phyloP scores from a whole-genome alignment of 2,888 invertebrate genomes.

The Lycaena phlaeas region DNA sequence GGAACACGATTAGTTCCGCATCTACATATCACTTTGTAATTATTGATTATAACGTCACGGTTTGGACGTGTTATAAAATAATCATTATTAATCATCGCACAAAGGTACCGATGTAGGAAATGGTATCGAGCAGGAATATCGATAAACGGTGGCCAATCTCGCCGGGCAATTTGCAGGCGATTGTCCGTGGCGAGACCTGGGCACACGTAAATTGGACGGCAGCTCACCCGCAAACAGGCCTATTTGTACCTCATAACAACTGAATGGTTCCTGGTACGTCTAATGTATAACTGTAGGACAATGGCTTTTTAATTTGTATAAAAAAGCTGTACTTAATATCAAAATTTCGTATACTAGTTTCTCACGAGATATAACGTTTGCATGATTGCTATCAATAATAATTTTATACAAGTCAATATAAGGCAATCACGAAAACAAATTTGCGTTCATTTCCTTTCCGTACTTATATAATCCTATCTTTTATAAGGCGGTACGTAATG shows the following conservation, averaged over 20 bases:
- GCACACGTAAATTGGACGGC: conserved; percentile 53
- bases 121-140: conserved; percentile 42
- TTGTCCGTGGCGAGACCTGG: conserved; percentile 61
- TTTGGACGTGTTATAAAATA: conserved; percentile 14
- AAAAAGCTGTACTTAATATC: background rate
- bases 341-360: background rate
- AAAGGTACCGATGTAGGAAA: conserved; percentile 7
- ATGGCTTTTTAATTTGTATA: background rate
- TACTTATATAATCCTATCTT: conserved; percentile 45
- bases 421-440: conserved; percentile 71
- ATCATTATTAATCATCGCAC: conserved; percentile 15
- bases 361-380: conserved; percentile 28
- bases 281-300: conserved; percentile 4
- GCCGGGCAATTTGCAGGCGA: conserved; percentile 61
- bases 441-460: conserved; percentile 67
- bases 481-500: conserved; percentile 68
- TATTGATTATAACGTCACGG: conserved; percentile 68
- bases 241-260: conserved; percentile 34
- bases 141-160: conserved; percentile 65
- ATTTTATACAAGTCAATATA: conserved; percentile 62
- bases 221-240: conserved; percentile 40
- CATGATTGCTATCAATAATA: conserved; percentile 63
- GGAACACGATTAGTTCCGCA: conserved; percentile 58
- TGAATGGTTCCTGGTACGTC: conserved; percentile 18
- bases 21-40: conserved; percentile 56